These are phyloP conservation scores for Cephalopholis sonnerati DNA, from an alignment of 2,113 vertebrate species.

Conservation along the genomic window DNA sequence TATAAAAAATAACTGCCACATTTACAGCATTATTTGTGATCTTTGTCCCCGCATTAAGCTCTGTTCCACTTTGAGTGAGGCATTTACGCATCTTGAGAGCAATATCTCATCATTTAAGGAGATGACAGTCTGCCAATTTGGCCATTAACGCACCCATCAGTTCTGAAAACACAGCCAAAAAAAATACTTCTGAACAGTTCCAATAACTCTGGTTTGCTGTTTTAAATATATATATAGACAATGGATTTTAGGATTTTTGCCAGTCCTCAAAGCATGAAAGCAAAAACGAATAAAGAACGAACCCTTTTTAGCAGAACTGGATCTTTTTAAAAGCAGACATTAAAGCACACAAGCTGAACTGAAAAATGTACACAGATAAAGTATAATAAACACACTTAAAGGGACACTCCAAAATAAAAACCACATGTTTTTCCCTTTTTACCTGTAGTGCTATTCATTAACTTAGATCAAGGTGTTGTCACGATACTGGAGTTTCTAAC, in stretches of 20 bases:
- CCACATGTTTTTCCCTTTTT: too few relatives aligned
- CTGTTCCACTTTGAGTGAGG: conserved; percentile 26
- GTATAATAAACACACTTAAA: conserved; percentile 15
- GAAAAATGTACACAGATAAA: conserved; percentile 38
- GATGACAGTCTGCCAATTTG: conserved; percentile 53
- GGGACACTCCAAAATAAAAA: too few relatives aligned
- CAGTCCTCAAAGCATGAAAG: conserved; percentile 31
- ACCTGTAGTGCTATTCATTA: too few relatives aligned
- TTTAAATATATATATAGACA: conserved; percentile 25
- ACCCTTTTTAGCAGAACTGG: conserved; percentile 17
- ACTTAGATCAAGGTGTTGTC: too few relatives aligned
- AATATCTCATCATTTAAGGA: conserved; percentile 32
- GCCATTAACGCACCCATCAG: conserved; percentile 45
- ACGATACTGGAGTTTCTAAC: too few relatives aligned
- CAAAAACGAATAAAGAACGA: conserved; percentile 33
- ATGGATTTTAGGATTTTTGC: conserved; percentile 9
- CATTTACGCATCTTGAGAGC: conserved; percentile 44
- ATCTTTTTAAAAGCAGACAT: conserved; percentile 20
- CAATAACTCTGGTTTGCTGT: conserved; percentile 23
- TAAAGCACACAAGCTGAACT: not conserved
- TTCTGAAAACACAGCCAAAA: conserved; percentile 41
- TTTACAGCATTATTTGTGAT: conserved; percentile 37
- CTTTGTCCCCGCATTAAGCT: conserved; percentile 32
- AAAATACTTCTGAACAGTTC: conserved; percentile 23
- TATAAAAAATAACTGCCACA: conserved; percentile 23